phyloP scores from a whole-genome alignment of 2,888 invertebrate species.

The Cactoblastis cactorum region DNA sequence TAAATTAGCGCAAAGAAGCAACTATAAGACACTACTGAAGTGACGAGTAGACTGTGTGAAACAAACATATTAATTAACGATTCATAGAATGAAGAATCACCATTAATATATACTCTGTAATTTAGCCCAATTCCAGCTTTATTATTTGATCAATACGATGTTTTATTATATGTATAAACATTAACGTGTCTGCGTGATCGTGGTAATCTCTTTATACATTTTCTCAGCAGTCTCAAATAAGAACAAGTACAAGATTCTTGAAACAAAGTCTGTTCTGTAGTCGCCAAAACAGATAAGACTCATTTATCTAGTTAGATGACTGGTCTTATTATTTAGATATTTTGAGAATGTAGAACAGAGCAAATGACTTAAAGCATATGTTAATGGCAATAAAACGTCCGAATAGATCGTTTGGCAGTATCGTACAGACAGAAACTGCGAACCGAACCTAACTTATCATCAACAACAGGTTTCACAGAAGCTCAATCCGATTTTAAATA shows the following conservation, averaged over 20 bases:
- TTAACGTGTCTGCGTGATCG: too few species aligned
- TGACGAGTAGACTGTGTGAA: slow-evolving; percentile 24
- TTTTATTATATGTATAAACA: too few species aligned
- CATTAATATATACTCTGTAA: neutral
- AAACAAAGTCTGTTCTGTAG: too few species aligned
- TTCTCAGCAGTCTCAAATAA: too few species aligned
- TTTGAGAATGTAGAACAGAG: neutral
- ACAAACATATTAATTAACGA: slow-evolving; percentile 26
- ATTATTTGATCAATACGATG: too few species aligned
- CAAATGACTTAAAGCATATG: too few species aligned
- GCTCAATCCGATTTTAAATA: slow-evolving; percentile 73
- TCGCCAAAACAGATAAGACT: too few species aligned
- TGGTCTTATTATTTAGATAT: too few species aligned
- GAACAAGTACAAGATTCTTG: too few species aligned
- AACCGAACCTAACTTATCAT: slow-evolving; percentile 47
- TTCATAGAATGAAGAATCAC: slow-evolving; percentile 21
- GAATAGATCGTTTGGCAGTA: slow-evolving; percentile 33
- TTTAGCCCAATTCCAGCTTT: too few species aligned
- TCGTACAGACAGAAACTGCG: slow-evolving; percentile 38
- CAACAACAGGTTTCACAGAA: slow-evolving; percentile 71
- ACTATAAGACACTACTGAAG: slow-evolving; percentile 47
- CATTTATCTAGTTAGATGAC: too few species aligned
- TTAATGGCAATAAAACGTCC: slow-evolving; percentile 3
- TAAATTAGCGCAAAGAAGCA: slow-evolving; percentile 56
- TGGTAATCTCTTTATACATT: too few species aligned